These are phyloP conservation scores for Enteromius afrohamiltoni DNA, from an alignment of 2,797 vertebrate genomes.

Conservation along the genomic window DNA sequence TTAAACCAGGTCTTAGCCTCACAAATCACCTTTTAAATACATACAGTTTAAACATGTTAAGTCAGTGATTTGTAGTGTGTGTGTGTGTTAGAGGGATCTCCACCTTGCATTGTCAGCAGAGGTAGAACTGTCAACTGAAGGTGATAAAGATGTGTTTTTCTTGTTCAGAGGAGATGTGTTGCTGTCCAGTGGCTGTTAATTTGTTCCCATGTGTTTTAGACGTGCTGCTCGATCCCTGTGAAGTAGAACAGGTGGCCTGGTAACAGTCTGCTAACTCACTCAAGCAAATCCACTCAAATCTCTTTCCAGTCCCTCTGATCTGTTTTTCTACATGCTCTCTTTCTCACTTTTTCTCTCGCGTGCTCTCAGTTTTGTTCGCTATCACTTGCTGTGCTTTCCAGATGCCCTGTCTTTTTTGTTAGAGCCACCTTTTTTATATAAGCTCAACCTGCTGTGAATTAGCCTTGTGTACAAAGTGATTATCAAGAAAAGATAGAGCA, in stretches of 20 bases:
- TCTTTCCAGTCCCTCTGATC: constrained; percentile 22
- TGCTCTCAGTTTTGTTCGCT: constrained; percentile 7
- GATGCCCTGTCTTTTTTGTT: not conserved
- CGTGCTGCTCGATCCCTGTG: not conserved
- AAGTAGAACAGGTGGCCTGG: constrained; percentile 39
- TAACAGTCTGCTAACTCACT: constrained; percentile 39
- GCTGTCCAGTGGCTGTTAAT: constrained; percentile 9
- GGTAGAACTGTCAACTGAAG: not conserved
- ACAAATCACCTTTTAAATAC: not conserved
- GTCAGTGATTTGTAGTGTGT: not conserved
- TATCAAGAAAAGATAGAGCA: not conserved
- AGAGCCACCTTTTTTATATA: not conserved
- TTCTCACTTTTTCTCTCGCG: not conserved
- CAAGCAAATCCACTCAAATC: constrained; percentile 47
- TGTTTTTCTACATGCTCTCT: constrained; percentile 17
- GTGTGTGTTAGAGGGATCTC: not conserved
- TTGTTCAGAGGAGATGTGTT: not conserved
- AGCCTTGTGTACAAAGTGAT: not conserved
- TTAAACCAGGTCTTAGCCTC: too few relatives aligned
- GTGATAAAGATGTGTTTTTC: not conserved
- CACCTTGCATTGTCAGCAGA: constrained; percentile 1
- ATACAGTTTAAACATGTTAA: not conserved
- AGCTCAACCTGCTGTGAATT: not conserved
- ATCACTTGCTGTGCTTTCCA: not conserved
- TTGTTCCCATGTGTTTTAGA: constrained; percentile 10